Evolutionary conservation across 2,888 invertebrate genomes (phyloP).

Genomic region (Spodoptera exigua): DNA sequence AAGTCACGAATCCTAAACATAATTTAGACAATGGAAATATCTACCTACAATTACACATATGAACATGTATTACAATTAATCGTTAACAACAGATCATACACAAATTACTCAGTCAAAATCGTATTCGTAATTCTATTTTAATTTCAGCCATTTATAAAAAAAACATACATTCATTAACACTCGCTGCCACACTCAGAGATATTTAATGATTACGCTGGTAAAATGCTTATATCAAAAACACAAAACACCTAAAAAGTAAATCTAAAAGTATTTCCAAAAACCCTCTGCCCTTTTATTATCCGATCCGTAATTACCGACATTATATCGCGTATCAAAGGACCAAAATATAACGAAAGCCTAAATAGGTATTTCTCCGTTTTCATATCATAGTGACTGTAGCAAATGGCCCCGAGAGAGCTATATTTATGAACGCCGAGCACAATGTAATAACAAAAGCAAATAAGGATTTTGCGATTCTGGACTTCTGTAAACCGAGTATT

Average conservation of each 20-base stretch:
- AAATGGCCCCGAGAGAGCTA: conserved; percentile 62
- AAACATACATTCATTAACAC: too few relatives aligned
- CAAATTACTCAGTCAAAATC: background rate
- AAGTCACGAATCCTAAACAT: too few relatives aligned
- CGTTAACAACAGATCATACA: too few relatives aligned
- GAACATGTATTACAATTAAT: too few relatives aligned
- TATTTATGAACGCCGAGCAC: conserved; percentile 64
- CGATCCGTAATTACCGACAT: conserved; percentile 50
- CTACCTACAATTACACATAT: too few relatives aligned
- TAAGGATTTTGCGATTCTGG: conserved; percentile 61
- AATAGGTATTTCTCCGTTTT: conserved; percentile 57
- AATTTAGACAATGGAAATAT: too few relatives aligned
- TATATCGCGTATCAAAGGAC: conserved; percentile 43
- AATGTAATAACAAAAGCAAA: conserved; percentile 68
- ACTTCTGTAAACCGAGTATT: conserved; percentile 44
- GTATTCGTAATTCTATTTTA: too few relatives aligned
- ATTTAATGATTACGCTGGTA: too few relatives aligned
- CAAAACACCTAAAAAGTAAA: conserved; percentile 21
- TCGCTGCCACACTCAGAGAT: too few relatives aligned
- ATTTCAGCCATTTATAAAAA: too few relatives aligned
- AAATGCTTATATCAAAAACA: conserved; percentile 11
- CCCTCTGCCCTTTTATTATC: conserved; percentile 42
- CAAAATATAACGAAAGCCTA: conserved; percentile 60
- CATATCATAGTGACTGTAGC: conserved; percentile 60
- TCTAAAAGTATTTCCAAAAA: conserved; percentile 21